phyloP scores from a whole-genome alignment of 2,113 vertebrate genomes.

The Corvus moneduloides region DNA sequence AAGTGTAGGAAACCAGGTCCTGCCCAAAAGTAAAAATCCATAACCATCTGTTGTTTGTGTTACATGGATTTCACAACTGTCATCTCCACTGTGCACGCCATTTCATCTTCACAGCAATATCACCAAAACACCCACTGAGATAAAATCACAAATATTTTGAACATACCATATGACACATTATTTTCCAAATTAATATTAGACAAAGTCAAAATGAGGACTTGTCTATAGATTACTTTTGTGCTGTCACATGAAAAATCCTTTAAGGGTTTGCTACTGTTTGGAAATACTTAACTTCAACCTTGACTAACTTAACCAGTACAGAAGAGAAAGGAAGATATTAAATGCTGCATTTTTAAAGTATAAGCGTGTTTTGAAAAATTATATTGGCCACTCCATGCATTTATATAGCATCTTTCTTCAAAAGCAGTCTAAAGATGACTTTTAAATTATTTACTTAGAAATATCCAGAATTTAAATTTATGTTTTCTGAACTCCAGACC shows the following conservation, averaged over 20 bases:
- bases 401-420: neutral
- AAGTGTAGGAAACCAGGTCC: neutral
- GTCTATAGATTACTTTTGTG: neutral
- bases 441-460: neutral
- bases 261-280: neutral
- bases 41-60: slow-evolving; percentile 55
- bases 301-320: neutral
- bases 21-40: slow-evolving; percentile 40
- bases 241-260: neutral
- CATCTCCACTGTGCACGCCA: slow-evolving; percentile 14
- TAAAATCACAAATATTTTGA: slow-evolving; percentile 57
- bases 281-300: neutral
- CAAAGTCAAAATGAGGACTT: neutral
- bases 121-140: neutral
- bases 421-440: neutral
- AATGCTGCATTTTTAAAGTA: neutral
- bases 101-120: slow-evolving; percentile 50
- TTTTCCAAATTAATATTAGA: slow-evolving; percentile 18
- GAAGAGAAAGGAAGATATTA: neutral
- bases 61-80: slow-evolving; percentile 51
- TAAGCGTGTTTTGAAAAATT: neutral
- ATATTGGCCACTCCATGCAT: neutral
- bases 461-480: neutral
- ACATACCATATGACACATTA: neutral
- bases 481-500: neutral